Evolutionary conservation across 1,140 invertebrate genomes (phyloP).

Genomic region (Rhagoletis zephyria): DNA sequence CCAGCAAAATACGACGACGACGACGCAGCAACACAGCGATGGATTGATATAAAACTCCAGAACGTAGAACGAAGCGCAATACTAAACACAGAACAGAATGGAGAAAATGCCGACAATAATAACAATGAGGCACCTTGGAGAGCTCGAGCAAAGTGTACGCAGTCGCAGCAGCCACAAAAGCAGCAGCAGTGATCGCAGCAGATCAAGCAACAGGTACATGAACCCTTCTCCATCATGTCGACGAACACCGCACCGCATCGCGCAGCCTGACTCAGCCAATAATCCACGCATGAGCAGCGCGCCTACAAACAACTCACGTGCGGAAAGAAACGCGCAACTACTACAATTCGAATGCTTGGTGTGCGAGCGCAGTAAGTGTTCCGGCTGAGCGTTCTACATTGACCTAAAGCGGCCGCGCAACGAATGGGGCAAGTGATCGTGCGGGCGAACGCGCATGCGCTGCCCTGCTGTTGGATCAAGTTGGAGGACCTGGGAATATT

Average conservation of each 20-base stretch:
- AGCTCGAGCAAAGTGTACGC: conserved; percentile 58
- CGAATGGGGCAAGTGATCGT: conserved; percentile 48
- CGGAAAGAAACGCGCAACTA: neutral
- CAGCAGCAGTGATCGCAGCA: neutral
- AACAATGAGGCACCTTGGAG: conserved; percentile 31
- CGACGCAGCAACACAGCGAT: conserved; percentile 9
- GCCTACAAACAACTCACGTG: neutral
- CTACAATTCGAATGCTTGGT: neutral
- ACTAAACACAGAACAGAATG: conserved; percentile 54
- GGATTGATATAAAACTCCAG: neutral
- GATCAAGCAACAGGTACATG: conserved; percentile 46
- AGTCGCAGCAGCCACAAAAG: conserved; percentile 67
- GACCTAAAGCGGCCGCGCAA: conserved; percentile 32
- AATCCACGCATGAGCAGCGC: conserved; percentile 18
- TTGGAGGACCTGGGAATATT: conserved; percentile 44
- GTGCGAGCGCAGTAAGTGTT: neutral
- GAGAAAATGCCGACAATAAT: conserved; percentile 33
- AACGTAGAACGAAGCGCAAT: conserved; percentile 50
- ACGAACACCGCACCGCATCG: neutral
- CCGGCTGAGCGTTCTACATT: neutral
- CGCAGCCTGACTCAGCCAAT: neutral
- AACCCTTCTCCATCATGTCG: neutral
- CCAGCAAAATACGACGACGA: conserved; percentile 59
- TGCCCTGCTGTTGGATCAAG: conserved; percentile 11
- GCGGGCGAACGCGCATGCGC: conserved; percentile 22